Base-by-base conservation (phyloP, 2,888 invertebrate species). In the Venusia cambrica region DNA sequence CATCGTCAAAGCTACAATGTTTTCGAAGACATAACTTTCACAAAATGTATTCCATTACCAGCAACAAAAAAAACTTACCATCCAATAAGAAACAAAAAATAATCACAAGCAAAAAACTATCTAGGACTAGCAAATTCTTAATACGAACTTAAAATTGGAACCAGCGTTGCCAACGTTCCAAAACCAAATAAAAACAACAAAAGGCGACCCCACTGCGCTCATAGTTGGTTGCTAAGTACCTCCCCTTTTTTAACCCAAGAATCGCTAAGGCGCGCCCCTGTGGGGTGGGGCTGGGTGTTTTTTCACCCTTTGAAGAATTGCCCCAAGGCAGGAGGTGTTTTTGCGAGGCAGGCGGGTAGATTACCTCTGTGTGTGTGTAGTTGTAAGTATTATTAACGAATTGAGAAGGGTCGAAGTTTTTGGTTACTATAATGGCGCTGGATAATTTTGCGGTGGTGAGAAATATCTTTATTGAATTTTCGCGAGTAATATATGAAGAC, bases 261-360 rank as follows among this genome's bases (percentile, higher is more conserved):
- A 81, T 78, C 71, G 73, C 76, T 74, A 84, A 84, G 85, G 84
- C 80, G 83, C 79, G 73, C 62, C 62, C 65, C 56, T 51, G 42
- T 53, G 60, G 55, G 49, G 66, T 62, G 58, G 60, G 37, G 48
- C 49, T 25, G 32, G 43, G 53, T 74, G 73, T 85, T 85, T 85
- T 85, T 85, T 81, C 83, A 75, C 85, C 85, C 84, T 83, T 84
- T 83, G 84, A 85, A 85, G 84, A 85, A 85, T 84, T 81, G 80
- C 80, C 81, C 81, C 68, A 81, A 81, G 80, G 81, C 80, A 69
- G 64, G 72, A 69, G 78, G 80, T 57, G 73, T 67, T 67, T 71
- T 65, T 63, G 63, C 62, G 55, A 39, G 46, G 28, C 36, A 57
- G 59, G 54, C 58, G 66, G 62, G 67, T 58, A 57, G 57, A 56